phyloP scores from a whole-genome alignment of 2,888 invertebrate genomes.

The Drosophila glabriapex region DNA sequence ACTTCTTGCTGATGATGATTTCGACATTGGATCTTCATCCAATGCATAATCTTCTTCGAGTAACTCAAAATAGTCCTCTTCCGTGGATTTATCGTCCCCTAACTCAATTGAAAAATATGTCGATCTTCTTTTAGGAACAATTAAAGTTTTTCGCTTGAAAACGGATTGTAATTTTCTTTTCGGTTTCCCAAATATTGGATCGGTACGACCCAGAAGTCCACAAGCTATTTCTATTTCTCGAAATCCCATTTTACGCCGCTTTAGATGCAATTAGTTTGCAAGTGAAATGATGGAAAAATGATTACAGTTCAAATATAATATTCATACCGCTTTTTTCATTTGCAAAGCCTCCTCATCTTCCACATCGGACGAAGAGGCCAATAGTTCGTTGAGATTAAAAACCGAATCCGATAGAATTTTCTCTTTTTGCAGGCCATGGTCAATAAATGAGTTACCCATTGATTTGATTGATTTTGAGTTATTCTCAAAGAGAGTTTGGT shows the following conservation, averaged over 20 bases:
- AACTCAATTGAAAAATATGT: not conserved
- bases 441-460: not conserved
- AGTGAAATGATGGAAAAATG: not conserved
- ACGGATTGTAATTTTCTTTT: not conserved
- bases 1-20: not conserved
- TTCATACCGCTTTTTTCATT: slow-evolving; percentile 37
- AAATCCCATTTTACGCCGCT: slow-evolving; percentile 63
- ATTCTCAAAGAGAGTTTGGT: not conserved
- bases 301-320: not conserved
- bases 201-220: not conserved
- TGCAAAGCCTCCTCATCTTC: slow-evolving; percentile 28
- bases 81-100: not conserved
- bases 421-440: not conserved
- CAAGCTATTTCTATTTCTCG: slow-evolving; percentile 48
- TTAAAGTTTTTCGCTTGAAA: not conserved
- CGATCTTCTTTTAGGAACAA: not conserved
- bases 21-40: slow-evolving; percentile 2
- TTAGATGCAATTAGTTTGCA: not conserved
- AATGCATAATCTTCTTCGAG: slow-evolving; percentile 6
- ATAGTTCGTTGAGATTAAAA: slow-evolving; percentile 34
- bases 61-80: slow-evolving; percentile 5
- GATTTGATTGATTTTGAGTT: not conserved
- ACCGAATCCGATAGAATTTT: not conserved
- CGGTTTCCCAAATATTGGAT: not conserved
- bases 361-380: slow-evolving; percentile 32